A percentile compares a stretch with the other conserved stretches of the same genome.
phyloP scores from a whole-genome alignment of 2,113 vertebrate species.

The Cyprinus carpio region DNA sequence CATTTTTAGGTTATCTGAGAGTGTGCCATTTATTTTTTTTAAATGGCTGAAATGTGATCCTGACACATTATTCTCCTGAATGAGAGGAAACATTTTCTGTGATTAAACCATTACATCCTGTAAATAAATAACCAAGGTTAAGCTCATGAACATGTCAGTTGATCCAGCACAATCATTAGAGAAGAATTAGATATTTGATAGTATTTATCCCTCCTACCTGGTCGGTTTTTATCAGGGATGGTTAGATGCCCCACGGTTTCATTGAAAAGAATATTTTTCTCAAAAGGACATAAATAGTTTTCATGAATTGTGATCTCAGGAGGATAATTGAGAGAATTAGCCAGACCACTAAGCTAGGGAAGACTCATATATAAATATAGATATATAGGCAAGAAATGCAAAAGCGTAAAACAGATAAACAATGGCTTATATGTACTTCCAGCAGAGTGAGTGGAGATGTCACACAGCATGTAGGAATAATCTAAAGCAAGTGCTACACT shows the following conservation, averaged over 20 bases:
- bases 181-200: not conserved
- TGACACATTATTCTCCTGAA: not conserved
- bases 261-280: conserved; percentile 5
- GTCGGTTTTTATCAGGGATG: not conserved
- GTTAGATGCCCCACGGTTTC: not conserved
- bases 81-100: not conserved
- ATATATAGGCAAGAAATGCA: not conserved
- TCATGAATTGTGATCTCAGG: conserved; percentile 1
- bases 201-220: not conserved
- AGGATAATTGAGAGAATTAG: not conserved
- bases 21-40: not conserved
- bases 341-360: conserved; percentile 6
- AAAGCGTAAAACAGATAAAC: not conserved
- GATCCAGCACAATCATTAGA: not conserved
- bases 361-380: not conserved
- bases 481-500: not conserved
- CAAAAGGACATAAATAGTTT: not conserved
- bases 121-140: not conserved
- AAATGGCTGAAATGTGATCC: not conserved
- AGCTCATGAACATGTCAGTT: not conserved
- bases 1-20: not conserved
- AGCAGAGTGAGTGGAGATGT: not conserved
- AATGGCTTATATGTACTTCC: conserved; percentile 1
- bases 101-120: not conserved
- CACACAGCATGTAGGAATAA: conserved; percentile 15